Conservation (phyloP, 1,140 invertebrate genomes). For the Panulirus ornatus region DNA sequence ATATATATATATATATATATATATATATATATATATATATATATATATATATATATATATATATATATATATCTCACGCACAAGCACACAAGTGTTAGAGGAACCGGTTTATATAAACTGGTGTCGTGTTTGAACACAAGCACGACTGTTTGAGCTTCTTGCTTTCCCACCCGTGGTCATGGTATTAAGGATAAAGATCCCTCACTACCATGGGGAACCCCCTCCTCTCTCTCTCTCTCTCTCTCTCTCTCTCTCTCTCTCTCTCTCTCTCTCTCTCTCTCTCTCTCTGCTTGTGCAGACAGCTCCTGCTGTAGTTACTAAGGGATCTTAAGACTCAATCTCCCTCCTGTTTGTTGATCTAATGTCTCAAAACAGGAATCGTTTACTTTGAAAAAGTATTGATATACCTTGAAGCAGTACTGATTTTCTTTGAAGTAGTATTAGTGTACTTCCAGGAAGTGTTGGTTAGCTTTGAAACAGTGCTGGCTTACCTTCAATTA, state of each 20-base stretch:
- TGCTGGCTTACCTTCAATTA: no score
- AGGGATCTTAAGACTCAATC: no score
- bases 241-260: not conserved
- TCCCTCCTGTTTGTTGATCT: no score
- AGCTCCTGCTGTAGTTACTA: no score
- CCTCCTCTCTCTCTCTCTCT: not conserved
- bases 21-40: conserved; percentile 41
- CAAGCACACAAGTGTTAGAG: not conserved
- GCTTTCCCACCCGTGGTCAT: not conserved
- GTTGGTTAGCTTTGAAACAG: no score
- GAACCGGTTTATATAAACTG: not conserved
- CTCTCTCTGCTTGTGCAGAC: no score
- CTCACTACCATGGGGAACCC: not conserved
- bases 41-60: conserved; percentile 36
- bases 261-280: conserved; percentile 28
- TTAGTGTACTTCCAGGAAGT: no score
- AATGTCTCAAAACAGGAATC: no score
- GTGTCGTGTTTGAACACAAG: not conserved
- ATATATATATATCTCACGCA: conserved; percentile 18
- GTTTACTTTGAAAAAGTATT: no score
- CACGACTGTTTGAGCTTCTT: not conserved
- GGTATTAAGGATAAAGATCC: not conserved
- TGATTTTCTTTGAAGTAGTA: no score
- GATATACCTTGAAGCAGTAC: no score
- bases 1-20: conserved; percentile 41